Percentiles rank a stretch among this genome's conserved stretches.
These are phyloP conservation scores for Onychomys torridus DNA, from an alignment of 2,797 vertebrate genomes.

Conservation along the genomic window DNA sequence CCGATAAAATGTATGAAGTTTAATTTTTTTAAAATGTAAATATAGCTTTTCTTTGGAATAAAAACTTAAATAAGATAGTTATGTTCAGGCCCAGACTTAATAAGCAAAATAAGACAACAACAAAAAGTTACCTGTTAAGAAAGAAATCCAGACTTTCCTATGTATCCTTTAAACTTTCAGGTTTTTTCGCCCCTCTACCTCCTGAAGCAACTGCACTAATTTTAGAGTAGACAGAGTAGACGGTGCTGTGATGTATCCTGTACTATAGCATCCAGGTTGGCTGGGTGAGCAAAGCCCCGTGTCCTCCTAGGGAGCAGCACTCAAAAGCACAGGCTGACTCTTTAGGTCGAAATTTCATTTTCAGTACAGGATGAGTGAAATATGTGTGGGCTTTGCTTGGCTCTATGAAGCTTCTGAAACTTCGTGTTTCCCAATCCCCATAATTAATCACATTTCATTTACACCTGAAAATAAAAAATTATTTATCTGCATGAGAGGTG, in stretches of 20 bases:
- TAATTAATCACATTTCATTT: slow-evolving; percentile 10
- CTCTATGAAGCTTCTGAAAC: neutral
- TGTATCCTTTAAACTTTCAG: neutral
- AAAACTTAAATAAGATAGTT: neutral
- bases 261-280: slow-evolving; percentile 27
- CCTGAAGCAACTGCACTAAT: neutral
- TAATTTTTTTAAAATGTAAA: neutral
- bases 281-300: slow-evolving; percentile 57
- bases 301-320: slow-evolving; percentile 5
- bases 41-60: neutral
- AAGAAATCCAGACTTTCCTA: neutral
- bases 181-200: neutral
- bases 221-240: neutral
- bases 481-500: neutral
- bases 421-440: neutral
- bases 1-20: neutral
- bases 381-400: neutral
- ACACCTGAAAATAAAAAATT: neutral
- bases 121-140: neutral
- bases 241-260: neutral
- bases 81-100: neutral
- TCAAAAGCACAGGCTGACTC: slow-evolving; percentile 72
- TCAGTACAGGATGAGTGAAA: neutral
- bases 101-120: neutral
- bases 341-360: neutral